Evolutionary conservation across 2,113 vertebrate genomes (phyloP), one percentile per base, ranked within the genome.

Genomic region (Anser brachyrhynchus): DNA sequence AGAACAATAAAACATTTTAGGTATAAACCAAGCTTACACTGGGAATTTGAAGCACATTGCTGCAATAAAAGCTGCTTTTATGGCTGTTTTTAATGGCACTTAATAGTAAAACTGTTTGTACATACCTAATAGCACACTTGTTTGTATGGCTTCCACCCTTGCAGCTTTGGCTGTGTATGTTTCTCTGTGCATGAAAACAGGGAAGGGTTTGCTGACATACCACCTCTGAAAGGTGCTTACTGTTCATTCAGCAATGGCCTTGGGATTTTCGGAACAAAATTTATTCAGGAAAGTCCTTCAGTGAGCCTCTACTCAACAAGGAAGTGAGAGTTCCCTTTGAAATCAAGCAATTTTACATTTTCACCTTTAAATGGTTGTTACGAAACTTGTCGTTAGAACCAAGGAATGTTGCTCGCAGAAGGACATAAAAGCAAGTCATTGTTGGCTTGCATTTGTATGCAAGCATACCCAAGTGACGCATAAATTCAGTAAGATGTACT

Each of bases 381-480:
- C 66, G 37, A 13, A 75, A 17, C 10, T 84, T 67, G 15, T 20
- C 17, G 89, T 59, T 59, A 76, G 61, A 86, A 16, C 57, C 75
- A 31, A 2, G 7, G 87, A 44, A 55, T 33, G 41, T 31, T 7
- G 14, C 43, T 64, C 3, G 3, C 62, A 70, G 84, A 88, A 85
- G n/a, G 76, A 58, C 61, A 94, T 41, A 39, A 74, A 87, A 88
- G 35, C 37, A 5, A 62, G 67, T n/a, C 0, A 2, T 70, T 96
- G 43, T 93, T 96, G 94, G 70, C 90, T 96, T 77, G 69, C 12
- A n/a, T 92, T 91, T 74, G 72, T 93, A 79, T 73, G 73, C 59
- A n/a, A 89, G 90, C 51, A 22, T 57, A 55, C 92, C 92, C 83
- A 6, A 85, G 72, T 88, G 93, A 81, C 90, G 46, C 55, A 93